These are phyloP conservation scores for Parazoanthus darwini DNA, from an alignment of 92 coral and sea anemone species.

Conservation along the genomic window DNA sequence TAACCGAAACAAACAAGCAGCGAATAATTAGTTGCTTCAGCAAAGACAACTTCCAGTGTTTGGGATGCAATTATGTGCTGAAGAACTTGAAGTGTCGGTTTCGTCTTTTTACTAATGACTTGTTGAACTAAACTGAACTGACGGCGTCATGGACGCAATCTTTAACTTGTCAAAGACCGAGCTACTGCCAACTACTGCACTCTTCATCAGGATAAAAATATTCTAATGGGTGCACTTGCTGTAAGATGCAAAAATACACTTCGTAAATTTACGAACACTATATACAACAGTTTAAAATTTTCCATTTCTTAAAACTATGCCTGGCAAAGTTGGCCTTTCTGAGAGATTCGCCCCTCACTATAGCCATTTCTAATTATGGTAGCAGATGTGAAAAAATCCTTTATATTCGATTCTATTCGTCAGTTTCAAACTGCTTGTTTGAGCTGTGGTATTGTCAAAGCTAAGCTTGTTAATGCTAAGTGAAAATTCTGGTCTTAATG, in stretches of 20 bases:
- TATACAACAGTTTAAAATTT: conserved; percentile 44
- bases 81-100: neutral
- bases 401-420: neutral
- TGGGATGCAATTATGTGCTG: no score
- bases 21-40: neutral
- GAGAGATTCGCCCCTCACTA: conserved; percentile 39
- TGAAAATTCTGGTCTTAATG: neutral
- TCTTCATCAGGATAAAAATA: conserved; percentile 14
- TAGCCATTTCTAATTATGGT: neutral
- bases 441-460: neutral
- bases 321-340: neutral
- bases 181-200: conserved; percentile 2
- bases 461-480: conserved; percentile 12
- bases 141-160: no score
- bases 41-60: neutral
- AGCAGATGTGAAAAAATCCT: conserved; percentile 20
- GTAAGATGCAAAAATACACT: conserved; percentile 24
- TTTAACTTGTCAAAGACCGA: conserved; percentile 17
- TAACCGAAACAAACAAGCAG: no score
- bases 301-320: conserved; percentile 25
- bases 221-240: neutral
- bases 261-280: conserved; percentile 34
- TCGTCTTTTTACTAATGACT: neutral
- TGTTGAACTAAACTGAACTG: neutral
- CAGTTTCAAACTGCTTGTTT: conserved; percentile 20